A percentile compares a stretch with the other conserved stretches of the same genome.
Evolutionary conservation across 2,888 invertebrate species (phyloP).

Genomic region (Trissoscelio sp.): DNA sequence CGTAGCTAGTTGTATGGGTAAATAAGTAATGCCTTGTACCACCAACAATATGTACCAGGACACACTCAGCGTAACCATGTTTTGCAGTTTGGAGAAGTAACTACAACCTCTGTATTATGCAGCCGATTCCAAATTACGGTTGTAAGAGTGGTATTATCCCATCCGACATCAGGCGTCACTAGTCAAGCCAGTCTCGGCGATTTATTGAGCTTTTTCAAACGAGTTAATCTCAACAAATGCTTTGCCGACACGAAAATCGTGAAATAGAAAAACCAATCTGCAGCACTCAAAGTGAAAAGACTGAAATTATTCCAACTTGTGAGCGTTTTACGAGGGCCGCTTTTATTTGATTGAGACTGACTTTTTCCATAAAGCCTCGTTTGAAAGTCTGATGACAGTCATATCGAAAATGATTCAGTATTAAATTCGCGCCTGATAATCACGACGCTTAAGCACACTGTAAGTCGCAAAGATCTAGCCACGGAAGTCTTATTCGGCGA

Average conservation of each 20-base stretch:
- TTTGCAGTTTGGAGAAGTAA: constrained; percentile 78
- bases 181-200: constrained; percentile 13
- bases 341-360: neutral
- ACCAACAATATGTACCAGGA: constrained; percentile 44
- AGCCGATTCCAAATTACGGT: constrained; percentile 64
- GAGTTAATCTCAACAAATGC: constrained; percentile 26
- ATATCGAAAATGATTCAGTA: constrained; percentile 29
- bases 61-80: constrained; percentile 72
- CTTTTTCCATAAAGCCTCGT: constrained; percentile 13
- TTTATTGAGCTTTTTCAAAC: constrained; percentile 39
- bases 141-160: constrained; percentile 43
- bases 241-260: neutral
- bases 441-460: constrained; percentile 26
- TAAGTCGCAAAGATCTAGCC: constrained; percentile 52
- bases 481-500: constrained; percentile 66
- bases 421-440: constrained; percentile 35
- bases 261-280: constrained; percentile 1
- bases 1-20: constrained; percentile 51
- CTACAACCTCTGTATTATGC: constrained; percentile 77
- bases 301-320: constrained; percentile 5
- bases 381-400: constrained; percentile 1
- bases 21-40: constrained; percentile 59
- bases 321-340: neutral
- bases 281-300: constrained; percentile 2
- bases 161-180: constrained; percentile 34